phyloP scores from a whole-genome alignment of 2,888 invertebrate genomes.

The Meandrusa payeni region DNA sequence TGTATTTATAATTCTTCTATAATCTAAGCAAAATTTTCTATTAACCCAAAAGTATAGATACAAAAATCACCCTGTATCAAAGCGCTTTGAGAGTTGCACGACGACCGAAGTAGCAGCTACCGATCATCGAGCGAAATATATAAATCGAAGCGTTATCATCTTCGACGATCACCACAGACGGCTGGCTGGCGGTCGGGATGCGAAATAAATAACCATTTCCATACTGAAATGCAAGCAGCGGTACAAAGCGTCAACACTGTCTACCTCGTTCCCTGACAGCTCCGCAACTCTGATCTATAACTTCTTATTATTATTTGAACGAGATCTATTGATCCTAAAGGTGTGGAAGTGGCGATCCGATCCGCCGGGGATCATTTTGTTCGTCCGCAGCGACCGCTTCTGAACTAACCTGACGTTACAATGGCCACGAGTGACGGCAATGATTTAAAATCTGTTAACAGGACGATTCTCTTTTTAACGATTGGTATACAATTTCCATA shows the following conservation, averaged over 20 bases:
- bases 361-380: conserved; percentile 76
- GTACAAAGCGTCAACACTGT: conserved; percentile 43
- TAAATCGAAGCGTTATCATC: conserved; percentile 77
- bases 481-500: conserved; percentile 80
- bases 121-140: conserved; percentile 76
- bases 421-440: conserved; percentile 75
- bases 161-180: conserved; percentile 69
- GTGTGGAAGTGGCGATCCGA: conserved; percentile 73
- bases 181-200: conserved; percentile 53
- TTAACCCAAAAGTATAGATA: not conserved
- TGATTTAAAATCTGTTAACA: conserved; percentile 82
- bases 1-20: too few relatives aligned
- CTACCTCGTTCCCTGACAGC: conserved; percentile 38
- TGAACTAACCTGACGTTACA: conserved; percentile 80
- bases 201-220: conserved; percentile 78
- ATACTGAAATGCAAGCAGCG: conserved; percentile 64
- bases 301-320: conserved; percentile 80
- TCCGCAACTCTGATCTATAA: conserved; percentile 70
- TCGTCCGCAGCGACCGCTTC: conserved; percentile 75
- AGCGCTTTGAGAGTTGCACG: conserved; percentile 61
- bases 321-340: conserved; percentile 78
- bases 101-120: conserved; percentile 62
- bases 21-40: not conserved
- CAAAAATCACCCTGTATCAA: conserved; percentile 45
- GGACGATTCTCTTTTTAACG: conserved; percentile 79